phyloP scores from a whole-genome alignment of 2,888 invertebrate genomes.

The Sepioteuthis lessoniana region DNA sequence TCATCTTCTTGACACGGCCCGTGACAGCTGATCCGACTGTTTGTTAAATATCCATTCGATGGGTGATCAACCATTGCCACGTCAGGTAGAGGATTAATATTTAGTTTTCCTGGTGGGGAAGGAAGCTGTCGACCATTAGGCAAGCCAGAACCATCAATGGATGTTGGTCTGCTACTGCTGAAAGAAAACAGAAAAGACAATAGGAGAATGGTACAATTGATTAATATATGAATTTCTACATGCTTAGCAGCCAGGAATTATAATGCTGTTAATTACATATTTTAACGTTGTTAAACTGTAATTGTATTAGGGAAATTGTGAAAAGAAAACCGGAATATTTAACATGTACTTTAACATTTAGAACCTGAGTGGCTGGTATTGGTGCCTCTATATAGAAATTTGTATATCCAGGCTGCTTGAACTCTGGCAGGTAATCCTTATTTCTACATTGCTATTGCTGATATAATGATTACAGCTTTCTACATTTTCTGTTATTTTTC shows the following conservation, averaged over 20 bases:
- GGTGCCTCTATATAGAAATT: no score
- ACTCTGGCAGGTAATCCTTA: no score
- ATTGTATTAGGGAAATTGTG: no score
- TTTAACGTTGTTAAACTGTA: not conserved
- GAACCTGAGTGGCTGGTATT: no score
- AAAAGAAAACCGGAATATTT: no score
- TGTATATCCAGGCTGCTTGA: no score
- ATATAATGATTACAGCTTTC: no score
- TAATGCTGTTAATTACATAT: not conserved
- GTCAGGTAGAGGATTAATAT: not conserved
- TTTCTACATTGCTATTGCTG: no score
- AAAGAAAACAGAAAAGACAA: not conserved
- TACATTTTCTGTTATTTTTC: no score
- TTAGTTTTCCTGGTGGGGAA: constrained; percentile 37
- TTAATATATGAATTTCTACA: not conserved
- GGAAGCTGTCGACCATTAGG: constrained; percentile 48
- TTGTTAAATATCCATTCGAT: not conserved
- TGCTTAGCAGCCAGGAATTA: not conserved
- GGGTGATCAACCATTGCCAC: constrained; percentile 24
- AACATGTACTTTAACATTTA: no score
- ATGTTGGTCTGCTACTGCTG: constrained; percentile 46
- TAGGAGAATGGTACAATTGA: not conserved
- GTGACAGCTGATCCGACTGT: constrained; percentile 38
- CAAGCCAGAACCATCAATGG: constrained; percentile 46
- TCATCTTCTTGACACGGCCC: not conserved